Conservation (phyloP, 2,888 invertebrate genomes). For the Melanotus villosus region DNA sequence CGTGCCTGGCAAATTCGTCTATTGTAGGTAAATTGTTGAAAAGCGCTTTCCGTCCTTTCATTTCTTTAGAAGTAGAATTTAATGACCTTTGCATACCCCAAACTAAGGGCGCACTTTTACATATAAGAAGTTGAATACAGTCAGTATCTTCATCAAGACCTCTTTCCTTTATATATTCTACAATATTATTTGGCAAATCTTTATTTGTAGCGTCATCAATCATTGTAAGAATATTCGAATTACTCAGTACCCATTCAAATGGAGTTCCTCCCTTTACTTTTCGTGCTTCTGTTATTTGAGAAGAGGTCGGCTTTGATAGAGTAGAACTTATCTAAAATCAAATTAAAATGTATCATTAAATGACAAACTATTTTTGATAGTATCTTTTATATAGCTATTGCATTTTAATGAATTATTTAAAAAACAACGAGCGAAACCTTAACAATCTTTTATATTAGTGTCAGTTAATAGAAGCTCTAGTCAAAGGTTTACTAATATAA, state of each 20-base stretch:
- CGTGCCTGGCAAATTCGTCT: slow-evolving; percentile 74
- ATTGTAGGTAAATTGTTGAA: slow-evolving; percentile 76
- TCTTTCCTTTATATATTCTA: slow-evolving; percentile 73
- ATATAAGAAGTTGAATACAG: slow-evolving; percentile 81
- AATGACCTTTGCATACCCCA: slow-evolving; percentile 82
- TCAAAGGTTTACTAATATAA: too few relatives aligned
- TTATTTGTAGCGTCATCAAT: slow-evolving; percentile 75
- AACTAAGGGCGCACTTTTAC: slow-evolving; percentile 84
- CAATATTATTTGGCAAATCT: slow-evolving; percentile 75
- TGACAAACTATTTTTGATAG: neutral
- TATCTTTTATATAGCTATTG: too few relatives aligned
- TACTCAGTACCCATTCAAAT: slow-evolving; percentile 76
- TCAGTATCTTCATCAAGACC: slow-evolving; percentile 74
- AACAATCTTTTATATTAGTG: too few relatives aligned
- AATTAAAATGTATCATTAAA: too few relatives aligned
- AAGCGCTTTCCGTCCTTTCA: slow-evolving; percentile 62
- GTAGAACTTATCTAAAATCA: slow-evolving; percentile 75
- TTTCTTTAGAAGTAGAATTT: slow-evolving; percentile 62
- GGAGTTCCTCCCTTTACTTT: slow-evolving; percentile 65
- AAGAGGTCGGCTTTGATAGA: slow-evolving; percentile 68
- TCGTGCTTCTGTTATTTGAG: slow-evolving; percentile 62
- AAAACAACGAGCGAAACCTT: too few relatives aligned
- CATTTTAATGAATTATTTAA: too few relatives aligned
- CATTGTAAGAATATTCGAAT: slow-evolving; percentile 73
- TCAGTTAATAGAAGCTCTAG: too few relatives aligned